phyloP scores from a whole-genome alignment of 2,113 vertebrate genomes.

The Holacanthus passer region DNA sequence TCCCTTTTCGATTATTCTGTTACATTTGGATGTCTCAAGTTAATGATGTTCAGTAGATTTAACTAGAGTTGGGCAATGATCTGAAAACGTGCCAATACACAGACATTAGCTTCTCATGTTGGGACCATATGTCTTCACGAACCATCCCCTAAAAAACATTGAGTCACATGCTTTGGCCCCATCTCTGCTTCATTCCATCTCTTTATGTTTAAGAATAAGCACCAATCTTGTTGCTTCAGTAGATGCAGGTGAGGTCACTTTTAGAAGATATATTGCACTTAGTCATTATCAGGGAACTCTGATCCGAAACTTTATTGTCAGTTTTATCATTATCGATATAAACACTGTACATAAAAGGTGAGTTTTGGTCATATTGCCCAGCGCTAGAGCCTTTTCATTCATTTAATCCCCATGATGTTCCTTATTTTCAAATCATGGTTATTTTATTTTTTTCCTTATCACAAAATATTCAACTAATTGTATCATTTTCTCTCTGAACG shows the following conservation, averaged over 20 bases:
- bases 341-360: neutral
- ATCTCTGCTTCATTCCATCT: neutral
- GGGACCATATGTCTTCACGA: neutral
- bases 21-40: constrained; percentile 18
- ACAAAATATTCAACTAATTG: constrained; percentile 10
- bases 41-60: constrained; percentile 30
- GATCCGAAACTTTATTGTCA: neutral
- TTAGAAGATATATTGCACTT: neutral
- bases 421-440: neutral
- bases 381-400: constrained; percentile 33
- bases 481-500: constrained; percentile 19
- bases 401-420: constrained; percentile 31
- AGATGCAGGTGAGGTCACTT: too few species aligned
- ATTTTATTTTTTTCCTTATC: neutral
- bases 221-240: too few species aligned
- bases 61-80: constrained; percentile 57
- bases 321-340: too few species aligned
- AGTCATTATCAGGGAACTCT: neutral
- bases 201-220: neutral
- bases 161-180: neutral
- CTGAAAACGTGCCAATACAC: neutral
- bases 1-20: constrained; percentile 43
- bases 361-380: constrained; percentile 61
- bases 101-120: neutral
- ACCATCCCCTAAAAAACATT: neutral